These are phyloP conservation scores for Actinernus sp. DNA, from an alignment of 92 coral and sea anemone species.

Conservation along the genomic window DNA sequence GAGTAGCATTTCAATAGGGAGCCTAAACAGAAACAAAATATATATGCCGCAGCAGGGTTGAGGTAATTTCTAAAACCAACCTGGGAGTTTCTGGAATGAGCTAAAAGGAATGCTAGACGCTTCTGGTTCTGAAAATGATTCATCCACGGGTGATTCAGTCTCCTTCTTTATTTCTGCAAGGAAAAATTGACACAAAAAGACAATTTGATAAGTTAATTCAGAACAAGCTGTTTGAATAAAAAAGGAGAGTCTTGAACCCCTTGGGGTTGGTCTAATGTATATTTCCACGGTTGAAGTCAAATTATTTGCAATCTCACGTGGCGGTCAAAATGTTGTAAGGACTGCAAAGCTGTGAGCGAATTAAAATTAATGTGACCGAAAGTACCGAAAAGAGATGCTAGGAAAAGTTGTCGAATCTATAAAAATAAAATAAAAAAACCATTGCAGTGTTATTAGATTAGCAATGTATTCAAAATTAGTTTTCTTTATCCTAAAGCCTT, in stretches of 20 bases:
- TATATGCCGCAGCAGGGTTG: constrained; percentile 1
- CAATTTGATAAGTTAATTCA: constrained; percentile 1
- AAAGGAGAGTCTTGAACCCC: too few species aligned
- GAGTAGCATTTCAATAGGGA: constrained; percentile 10
- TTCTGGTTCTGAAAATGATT: constrained; percentile 56
- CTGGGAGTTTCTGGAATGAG: constrained; percentile 32
- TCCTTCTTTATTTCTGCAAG: constrained; percentile 84
- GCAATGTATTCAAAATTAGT: too few species aligned
- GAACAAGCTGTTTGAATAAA: constrained; percentile 26
- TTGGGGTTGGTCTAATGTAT: too few species aligned
- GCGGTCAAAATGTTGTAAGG: not conserved
- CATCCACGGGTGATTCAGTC: constrained; percentile 65
- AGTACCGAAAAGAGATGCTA: not conserved
- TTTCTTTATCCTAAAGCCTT: too few species aligned
- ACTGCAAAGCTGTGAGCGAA: not conserved
- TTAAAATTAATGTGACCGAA: not conserved
- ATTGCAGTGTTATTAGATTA: too few species aligned
- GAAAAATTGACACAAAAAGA: constrained; percentile 18
- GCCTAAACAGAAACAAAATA: not conserved
- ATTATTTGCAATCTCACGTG: too few species aligned
- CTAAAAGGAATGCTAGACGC: constrained; percentile 22
- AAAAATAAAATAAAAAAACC: too few species aligned
- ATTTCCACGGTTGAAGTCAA: too few species aligned
- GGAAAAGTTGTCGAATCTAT: too few species aligned
- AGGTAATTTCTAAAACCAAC: constrained; percentile 32